These are phyloP conservation scores for Seriola dumerili DNA, from an alignment of 2,113 vertebrate species.

Conservation along the genomic window DNA sequence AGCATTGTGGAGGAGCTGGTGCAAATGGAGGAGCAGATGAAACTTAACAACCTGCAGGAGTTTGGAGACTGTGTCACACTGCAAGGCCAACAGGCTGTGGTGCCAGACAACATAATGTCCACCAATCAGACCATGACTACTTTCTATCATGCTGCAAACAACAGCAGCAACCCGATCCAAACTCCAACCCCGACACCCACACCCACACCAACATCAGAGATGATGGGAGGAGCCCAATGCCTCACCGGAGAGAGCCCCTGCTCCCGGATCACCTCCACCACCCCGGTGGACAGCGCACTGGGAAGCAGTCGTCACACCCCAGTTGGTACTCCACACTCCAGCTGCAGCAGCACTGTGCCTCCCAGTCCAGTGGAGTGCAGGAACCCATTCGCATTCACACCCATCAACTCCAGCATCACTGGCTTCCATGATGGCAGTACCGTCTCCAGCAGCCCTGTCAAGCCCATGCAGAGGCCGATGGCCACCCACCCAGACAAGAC, in stretches of 20 bases:
- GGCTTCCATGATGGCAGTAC: conserved; percentile 94
- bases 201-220: conserved; percentile 92
- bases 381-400: conserved; percentile 97
- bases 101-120: conserved; percentile 83
- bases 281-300: conserved; percentile 94
- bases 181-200: conserved; percentile 89
- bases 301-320: conserved; percentile 96
- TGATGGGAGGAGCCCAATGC: conserved; percentile 89
- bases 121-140: conserved; percentile 83
- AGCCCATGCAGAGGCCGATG: conserved; percentile 98
- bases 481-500: conserved; percentile 98
- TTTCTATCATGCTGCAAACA: conserved; percentile 90
- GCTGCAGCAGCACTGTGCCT: conserved; percentile 96
- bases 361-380: conserved; percentile 98
- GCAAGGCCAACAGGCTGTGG: conserved; percentile 84
- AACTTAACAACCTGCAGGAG: conserved; percentile 89
- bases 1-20: conserved; percentile 99
- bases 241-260: conserved; percentile 93
- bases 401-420: conserved; percentile 94
- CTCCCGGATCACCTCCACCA: conserved; percentile 90
- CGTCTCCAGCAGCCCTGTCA: conserved; percentile 95
- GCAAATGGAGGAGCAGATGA: conserved; percentile 99
- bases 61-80: conserved; percentile 86
- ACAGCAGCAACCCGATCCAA: conserved; percentile 89
- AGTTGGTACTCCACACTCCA: conserved; percentile 94